Evolutionary conservation across 2,797 vertebrate genomes (phyloP), one percentile per base, ranked within the genome.

Genomic region (Kryptolebias ocellatus): DNA sequence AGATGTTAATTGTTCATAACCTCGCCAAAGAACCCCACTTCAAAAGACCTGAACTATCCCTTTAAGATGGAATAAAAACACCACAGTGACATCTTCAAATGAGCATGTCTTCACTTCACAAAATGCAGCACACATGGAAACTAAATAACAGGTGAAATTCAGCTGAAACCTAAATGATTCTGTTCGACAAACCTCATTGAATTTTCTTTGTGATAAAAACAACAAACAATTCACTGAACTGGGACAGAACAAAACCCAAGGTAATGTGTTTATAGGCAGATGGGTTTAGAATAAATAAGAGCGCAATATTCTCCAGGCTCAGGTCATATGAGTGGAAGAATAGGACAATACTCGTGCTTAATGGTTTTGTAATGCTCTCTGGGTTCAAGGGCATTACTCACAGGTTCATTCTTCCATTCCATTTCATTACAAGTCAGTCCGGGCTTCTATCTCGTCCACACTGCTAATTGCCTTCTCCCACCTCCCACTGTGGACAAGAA

Each of bases 381-480:
- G 46, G 71, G 85, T 87, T 81, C 81, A 88, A 90, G 89, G 87
- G 72, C 87, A 87, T 89, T 81, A 86, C 84, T 87, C 87, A 83
- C 78, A 59, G 84, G 91, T 94, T 86, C 84, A 89, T 87, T 91
- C 84, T 91, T 83, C 88, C 70, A 71, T 89, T 94, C 94, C 91
- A 93, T 96, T 96, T 95, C 96, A 97, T 98, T 95, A 95, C 91
- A 91, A 90, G 91, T 89, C 92, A 84, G 90, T 84, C 87, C 83
- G 87, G 91, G 90, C 93, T 93, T 92, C 89, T 84, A 93, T 93
- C 93, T 89, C 75, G 88, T 92, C 92, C 94, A 72, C 85, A 83
- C 92, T 90, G 92, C 96, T 96, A 96, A 95, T 94, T 95, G 94
- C 94, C 93, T 94, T 87, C 87, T 84, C 76, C 76, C 78, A 81